Evolutionary conservation across 2,113 vertebrate genomes (phyloP).

Genomic region (Eurystomus gularis): DNA sequence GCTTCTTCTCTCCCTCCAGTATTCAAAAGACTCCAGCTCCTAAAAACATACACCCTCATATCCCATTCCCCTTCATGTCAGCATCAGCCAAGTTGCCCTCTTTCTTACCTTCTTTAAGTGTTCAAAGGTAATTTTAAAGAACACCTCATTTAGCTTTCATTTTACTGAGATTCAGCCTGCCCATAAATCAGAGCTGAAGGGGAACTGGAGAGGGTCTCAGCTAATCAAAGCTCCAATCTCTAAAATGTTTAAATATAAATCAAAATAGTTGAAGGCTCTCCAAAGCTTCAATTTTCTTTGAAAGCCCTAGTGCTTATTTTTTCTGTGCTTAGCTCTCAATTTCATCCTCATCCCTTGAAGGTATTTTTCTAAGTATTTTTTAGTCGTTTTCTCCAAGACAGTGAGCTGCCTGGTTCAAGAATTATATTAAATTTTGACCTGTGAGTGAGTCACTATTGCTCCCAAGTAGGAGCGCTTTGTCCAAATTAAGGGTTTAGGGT

Average conservation of each 20-base stretch:
- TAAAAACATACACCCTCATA: conserved; percentile 44
- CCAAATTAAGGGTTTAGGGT: conserved; percentile 62
- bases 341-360: conserved; percentile 68
- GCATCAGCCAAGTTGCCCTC: conserved; percentile 61
- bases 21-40: not conserved
- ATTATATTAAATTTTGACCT: conserved; percentile 49
- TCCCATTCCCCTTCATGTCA: conserved; percentile 68
- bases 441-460: not conserved
- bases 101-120: conserved; percentile 69
- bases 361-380: conserved; percentile 72
- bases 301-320: conserved; percentile 67
- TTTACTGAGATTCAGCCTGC: conserved; percentile 65
- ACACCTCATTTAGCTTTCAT: conserved; percentile 78
- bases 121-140: conserved; percentile 77
- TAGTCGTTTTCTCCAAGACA: conserved; percentile 53
- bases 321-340: conserved; percentile 63
- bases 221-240: conserved; percentile 79
- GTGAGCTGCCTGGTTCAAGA: conserved; percentile 40
- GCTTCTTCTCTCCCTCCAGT: not conserved
- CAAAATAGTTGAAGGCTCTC: conserved; percentile 77
- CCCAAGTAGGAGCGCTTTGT: not conserved
- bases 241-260: conserved; percentile 81
- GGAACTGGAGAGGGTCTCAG: conserved; percentile 70
- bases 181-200: conserved; percentile 74
- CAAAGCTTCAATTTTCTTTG: conserved; percentile 77